These are phyloP conservation scores for Lophotriccus pileatus DNA, from an alignment of 2,797 vertebrate species.

Conservation along the genomic window DNA sequence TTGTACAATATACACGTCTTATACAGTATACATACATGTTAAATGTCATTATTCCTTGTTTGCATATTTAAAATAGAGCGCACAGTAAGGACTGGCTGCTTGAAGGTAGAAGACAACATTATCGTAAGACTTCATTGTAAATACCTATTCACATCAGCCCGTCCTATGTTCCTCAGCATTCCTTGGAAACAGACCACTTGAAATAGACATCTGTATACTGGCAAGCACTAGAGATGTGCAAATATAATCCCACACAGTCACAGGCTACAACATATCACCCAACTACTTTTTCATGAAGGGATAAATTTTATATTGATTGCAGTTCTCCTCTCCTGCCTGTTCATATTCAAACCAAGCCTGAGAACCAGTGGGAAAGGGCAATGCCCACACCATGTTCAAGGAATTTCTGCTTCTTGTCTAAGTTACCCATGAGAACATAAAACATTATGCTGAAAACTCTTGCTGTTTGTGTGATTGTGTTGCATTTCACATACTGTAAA, in stretches of 20 bases:
- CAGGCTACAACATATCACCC: background rate
- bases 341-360: background rate
- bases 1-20: background rate
- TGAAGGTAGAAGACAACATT: background rate
- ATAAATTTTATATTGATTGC: background rate
- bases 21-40: background rate
- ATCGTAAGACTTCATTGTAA: background rate
- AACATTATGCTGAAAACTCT: background rate
- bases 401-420: background rate
- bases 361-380: background rate
- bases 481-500: background rate
- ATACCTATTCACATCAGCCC: background rate
- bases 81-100: background rate
- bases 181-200: background rate
- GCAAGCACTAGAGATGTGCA: background rate
- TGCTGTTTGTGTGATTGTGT: background rate
- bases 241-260: background rate
- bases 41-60: background rate
- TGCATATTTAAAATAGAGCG: background rate
- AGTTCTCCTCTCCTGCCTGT: background rate
- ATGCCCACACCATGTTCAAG: rapidly evolving
- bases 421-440: background rate
- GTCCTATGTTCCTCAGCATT: background rate
- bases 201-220: background rate
- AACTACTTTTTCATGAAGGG: background rate